Evolutionary conservation across 2,888 invertebrate species (phyloP).

Genomic region (Andrena camellia): DNA sequence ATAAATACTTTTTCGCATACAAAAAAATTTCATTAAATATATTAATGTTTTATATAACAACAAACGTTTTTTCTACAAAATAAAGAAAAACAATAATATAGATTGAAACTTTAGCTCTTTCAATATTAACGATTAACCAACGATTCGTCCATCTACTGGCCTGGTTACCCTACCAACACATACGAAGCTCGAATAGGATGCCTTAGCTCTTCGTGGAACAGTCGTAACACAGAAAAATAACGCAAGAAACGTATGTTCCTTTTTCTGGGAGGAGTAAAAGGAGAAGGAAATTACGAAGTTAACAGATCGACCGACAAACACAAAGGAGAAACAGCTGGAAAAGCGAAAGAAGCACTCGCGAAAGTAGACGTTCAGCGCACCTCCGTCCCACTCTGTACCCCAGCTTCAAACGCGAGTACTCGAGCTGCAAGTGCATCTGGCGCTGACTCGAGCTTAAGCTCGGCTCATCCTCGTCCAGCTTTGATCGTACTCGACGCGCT

Average conservation of each 20-base stretch:
- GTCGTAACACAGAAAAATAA: too few species aligned
- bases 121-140: too few species aligned
- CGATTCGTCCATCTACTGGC: too few species aligned
- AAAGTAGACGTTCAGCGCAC: slow-evolving; percentile 9
- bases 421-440: slow-evolving; percentile 66
- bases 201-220: too few species aligned
- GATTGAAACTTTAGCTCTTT: too few species aligned
- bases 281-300: background rate
- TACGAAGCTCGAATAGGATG: too few species aligned
- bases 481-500: slow-evolving; percentile 66
- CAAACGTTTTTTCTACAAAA: too few species aligned
- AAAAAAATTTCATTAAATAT: too few species aligned
- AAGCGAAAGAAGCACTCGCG: background rate
- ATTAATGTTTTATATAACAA: too few species aligned
- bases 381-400: slow-evolving; percentile 14
- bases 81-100: too few species aligned
- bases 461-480: slow-evolving; percentile 52
- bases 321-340: background rate
- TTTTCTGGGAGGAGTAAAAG: background rate
- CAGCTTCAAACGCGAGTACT: slow-evolving; percentile 50
- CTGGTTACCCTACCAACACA: too few species aligned
- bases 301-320: background rate
- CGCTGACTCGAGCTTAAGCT: slow-evolving; percentile 58
- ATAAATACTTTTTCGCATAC: too few species aligned
- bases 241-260: background rate